These are phyloP conservation scores for Pilophorus perplexus DNA, from an alignment of 2,888 invertebrate species.

Conservation along the genomic window DNA sequence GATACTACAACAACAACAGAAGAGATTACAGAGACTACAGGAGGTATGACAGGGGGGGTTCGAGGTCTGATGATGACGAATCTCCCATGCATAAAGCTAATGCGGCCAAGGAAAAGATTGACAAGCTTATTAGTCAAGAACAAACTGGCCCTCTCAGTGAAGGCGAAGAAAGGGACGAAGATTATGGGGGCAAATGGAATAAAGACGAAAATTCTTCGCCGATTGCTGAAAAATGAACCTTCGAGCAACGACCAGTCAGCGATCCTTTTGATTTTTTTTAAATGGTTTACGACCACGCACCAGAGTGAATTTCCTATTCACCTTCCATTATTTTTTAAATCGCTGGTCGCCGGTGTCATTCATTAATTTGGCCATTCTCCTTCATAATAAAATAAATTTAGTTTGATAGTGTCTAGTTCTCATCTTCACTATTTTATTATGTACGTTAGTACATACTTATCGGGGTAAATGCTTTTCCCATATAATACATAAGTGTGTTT, in stretches of 20 bases:
- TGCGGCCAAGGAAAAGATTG: constrained; percentile 60
- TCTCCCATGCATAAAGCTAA: constrained; percentile 57
- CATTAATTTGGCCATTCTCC: too few species aligned
- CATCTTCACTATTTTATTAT: too few species aligned
- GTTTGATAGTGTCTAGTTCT: too few species aligned
- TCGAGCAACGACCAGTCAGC: too few species aligned
- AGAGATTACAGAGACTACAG: constrained; percentile 52
- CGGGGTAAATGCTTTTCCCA: too few species aligned
- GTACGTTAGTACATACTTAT: too few species aligned
- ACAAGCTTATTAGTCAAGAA: constrained; percentile 57
- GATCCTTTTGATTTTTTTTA: background rate
- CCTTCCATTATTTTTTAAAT: background rate
- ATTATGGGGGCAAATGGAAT: constrained; percentile 64
- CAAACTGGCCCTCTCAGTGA: constrained; percentile 61
- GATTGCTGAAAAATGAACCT: constrained; percentile 8
- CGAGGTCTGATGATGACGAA: constrained; percentile 52
- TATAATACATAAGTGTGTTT: too few species aligned
- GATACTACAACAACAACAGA: constrained; percentile 51
- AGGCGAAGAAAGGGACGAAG: constrained; percentile 61
- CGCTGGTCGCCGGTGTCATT: too few species aligned
- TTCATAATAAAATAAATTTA: too few species aligned
- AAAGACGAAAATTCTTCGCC: constrained; percentile 38
- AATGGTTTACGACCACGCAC: background rate
- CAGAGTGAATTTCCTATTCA: background rate
- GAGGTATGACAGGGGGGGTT: constrained; percentile 50